phyloP scores from a whole-genome alignment of 2,797 vertebrate species.

The Phylloscopus collybita region DNA sequence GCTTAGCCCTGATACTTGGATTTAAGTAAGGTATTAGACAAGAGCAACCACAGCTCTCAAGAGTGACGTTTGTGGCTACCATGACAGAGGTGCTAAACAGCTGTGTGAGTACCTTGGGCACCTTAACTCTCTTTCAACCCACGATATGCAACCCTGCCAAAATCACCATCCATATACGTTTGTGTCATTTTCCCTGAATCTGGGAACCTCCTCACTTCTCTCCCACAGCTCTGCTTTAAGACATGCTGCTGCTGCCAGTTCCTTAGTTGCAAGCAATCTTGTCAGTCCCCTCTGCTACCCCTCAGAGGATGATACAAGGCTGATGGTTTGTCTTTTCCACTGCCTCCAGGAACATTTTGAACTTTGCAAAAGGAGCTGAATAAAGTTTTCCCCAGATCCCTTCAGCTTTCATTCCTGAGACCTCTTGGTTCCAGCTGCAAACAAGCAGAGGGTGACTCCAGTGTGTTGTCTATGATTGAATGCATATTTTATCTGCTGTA shows the following conservation, averaged over 20 bases:
- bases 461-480: neutral
- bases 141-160: neutral
- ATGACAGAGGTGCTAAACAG: neutral
- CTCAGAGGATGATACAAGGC: neutral
- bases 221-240: neutral
- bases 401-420: neutral
- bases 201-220: neutral
- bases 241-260: neutral
- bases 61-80: neutral
- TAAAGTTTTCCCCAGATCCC: neutral
- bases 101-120: neutral
- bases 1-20: neutral
- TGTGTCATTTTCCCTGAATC: neutral
- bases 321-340: neutral
- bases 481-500: fast-evolving
- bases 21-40: neutral
- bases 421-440: neutral
- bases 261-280: neutral
- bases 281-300: neutral
- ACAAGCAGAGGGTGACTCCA: neutral
- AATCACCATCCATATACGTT: fast-evolving
- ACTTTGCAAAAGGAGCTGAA: neutral
- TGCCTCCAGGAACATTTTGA: neutral
- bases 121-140: neutral
- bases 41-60: neutral